Evolutionary conservation across 2,888 invertebrate species (phyloP).

Genomic region (Ecliptopera silaceata): DNA sequence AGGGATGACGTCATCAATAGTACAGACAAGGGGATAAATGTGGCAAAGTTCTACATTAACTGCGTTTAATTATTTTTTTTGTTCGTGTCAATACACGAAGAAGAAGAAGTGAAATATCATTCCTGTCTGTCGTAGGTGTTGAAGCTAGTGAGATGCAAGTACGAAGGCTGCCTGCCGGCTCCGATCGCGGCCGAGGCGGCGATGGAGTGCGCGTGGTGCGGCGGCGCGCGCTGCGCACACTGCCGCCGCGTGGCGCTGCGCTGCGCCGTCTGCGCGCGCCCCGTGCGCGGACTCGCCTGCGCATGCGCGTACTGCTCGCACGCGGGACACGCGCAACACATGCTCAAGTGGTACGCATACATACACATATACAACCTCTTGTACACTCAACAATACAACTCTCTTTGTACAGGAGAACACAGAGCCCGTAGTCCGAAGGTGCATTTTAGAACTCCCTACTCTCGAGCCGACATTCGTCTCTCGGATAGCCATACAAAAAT

Average conservation of each 20-base stretch:
- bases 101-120: too few relatives aligned
- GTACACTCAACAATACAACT: too few relatives aligned
- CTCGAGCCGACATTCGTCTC: too few relatives aligned
- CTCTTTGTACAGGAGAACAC: too few relatives aligned
- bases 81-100: too few relatives aligned
- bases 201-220: conserved; percentile 79
- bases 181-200: conserved; percentile 85
- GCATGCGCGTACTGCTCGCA: conserved; percentile 96
- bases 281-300: conserved; percentile 92
- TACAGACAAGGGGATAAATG: too few relatives aligned
- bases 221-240: conserved; percentile 87
- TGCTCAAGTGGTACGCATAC: conserved; percentile 87
- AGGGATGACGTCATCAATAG: too few relatives aligned
- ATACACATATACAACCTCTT: background rate
- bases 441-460: too few relatives aligned
- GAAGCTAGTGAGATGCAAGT: conserved; percentile 80
- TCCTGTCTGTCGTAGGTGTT: conserved; percentile 82
- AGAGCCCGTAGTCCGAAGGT: too few relatives aligned
- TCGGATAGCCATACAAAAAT: too few relatives aligned
- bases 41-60: too few relatives aligned
- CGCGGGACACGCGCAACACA: conserved; percentile 94
- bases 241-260: conserved; percentile 90
- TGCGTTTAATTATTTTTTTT: too few relatives aligned
- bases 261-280: conserved; percentile 93
- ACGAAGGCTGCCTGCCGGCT: conserved; percentile 48